Evolutionary conservation across 2,113 vertebrate genomes (phyloP).

Genomic region (Barnardius zonarius): DNA sequence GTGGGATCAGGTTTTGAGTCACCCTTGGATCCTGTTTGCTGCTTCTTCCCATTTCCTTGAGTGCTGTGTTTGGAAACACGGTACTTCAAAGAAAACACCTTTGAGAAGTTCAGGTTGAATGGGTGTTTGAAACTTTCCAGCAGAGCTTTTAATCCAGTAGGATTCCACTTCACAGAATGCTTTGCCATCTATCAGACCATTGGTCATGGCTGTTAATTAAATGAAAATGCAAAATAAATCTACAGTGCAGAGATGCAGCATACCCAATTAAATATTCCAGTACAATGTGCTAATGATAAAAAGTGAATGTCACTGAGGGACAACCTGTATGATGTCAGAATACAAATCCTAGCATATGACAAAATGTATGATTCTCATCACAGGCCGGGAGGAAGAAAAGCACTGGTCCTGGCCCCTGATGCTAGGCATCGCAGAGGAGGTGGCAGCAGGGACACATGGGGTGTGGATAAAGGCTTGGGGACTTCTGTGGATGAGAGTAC

Average conservation of each 20-base stretch:
- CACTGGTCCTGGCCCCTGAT: background rate
- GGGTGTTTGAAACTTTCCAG: background rate
- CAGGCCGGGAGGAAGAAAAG: background rate
- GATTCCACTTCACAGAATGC: slow-evolving; percentile 6
- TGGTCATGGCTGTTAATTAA: slow-evolving; percentile 52
- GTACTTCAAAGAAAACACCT: background rate
- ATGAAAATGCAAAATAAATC: slow-evolving; percentile 43
- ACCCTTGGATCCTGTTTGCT: background rate
- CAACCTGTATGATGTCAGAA: slow-evolving; percentile 13
- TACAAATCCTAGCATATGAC: slow-evolving; percentile 6
- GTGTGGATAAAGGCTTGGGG: background rate
- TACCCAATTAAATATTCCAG: slow-evolving; percentile 25
- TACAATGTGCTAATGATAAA: slow-evolving; percentile 25
- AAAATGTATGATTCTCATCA: background rate
- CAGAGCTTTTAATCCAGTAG: slow-evolving; percentile 45
- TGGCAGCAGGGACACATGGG: accelerated
- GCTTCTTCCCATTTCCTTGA: accelerated
- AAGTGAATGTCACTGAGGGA: background rate
- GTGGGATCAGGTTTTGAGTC: background rate
- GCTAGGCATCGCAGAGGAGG: background rate
- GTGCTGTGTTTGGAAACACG: accelerated
- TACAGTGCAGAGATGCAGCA: background rate
- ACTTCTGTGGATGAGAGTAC: background rate
- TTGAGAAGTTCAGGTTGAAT: background rate
- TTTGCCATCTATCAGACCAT: slow-evolving; percentile 28